Evolutionary conservation across 1,140 invertebrate species (phyloP), one percentile per base, ranked within the genome.

Genomic region (Trichogramma pretiosum): DNA sequence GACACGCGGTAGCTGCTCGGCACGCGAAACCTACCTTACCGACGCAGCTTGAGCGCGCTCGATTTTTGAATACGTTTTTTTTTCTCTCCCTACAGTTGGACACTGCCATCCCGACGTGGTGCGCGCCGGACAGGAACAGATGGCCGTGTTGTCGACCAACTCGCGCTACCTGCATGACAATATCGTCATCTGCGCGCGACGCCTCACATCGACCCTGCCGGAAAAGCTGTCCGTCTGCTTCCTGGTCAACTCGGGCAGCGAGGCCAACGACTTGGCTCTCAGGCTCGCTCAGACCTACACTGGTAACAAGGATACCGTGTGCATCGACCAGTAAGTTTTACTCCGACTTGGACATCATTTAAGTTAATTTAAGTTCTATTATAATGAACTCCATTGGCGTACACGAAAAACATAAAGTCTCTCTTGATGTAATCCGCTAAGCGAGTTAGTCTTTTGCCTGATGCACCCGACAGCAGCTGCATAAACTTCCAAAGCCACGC

Each of bases 191-290:
- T 90, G 92, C 58, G 93, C 95, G 1, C 75, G 92, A 59, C 82
- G 83, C 56, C 70, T 98, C 47, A 81, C 87, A 3, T 78, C 78
- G 36, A 85, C 91, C 16, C 77, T 98, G 62, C 87, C 87, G 2
- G 77, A 83, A 41, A 75, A 78, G 28, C 67, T 91, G n/a, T 89
- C 86, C 13, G 91, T 98, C 7, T 95, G 93, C 61, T 98, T 89
- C 73, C 89, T 98, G 57, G 93, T 97, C 14, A 99, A 99, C 70
- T 99, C 96, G 2, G 96, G 94, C n/a, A 98, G 93, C 22, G 95
- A 99, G 75, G 94, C 96, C 3, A 99, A 99, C 73, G 96, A 99
- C 73, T 74, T 99, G 53, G 96, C 96, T 0, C 65, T 99, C 5
- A 78, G 94, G 36, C 72, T 99, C 34, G 91, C 94, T 1, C 77